Evolutionary conservation across 2,113 vertebrate genomes (phyloP).

Genomic region (Toxotes jaculatrix): DNA sequence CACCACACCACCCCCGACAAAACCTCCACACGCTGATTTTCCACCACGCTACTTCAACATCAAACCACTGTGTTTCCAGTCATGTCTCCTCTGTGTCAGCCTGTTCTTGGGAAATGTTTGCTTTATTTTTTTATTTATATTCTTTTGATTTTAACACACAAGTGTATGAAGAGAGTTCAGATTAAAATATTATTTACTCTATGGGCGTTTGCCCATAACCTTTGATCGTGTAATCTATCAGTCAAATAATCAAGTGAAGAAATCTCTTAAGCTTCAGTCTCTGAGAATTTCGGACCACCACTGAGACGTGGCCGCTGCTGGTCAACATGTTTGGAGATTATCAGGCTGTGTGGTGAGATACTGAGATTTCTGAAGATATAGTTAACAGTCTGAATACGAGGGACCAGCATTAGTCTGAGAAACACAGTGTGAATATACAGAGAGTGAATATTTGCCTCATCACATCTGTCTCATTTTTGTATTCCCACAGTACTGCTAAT

Average conservation of each 20-base stretch:
- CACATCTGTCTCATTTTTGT: conserved; percentile 34
- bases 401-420: not conserved
- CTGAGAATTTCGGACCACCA: not conserved
- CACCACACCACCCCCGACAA: not conserved
- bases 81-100: not conserved
- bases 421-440: not conserved
- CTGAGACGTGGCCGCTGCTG: not conserved
- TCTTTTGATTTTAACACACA: not conserved
- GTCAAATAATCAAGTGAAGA: not conserved
- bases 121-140: not conserved
- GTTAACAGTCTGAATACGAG: not conserved
- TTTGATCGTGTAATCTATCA: not conserved
- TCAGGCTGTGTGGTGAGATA: no score
- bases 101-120: not conserved
- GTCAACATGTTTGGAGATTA: no score
- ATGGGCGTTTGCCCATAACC: not conserved
- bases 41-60: not conserved
- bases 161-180: no score
- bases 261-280: not conserved
- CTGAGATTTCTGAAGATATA: not conserved
- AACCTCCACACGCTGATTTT: conserved; percentile 24
- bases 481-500: conserved; percentile 28
- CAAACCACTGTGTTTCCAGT: conserved; percentile 38
- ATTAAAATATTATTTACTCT: no score
- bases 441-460: conserved; percentile 17